Base-by-base conservation (phyloP, 53 echinoderm and acorn worm genomes). In the Paracentrotus lividus region DNA sequence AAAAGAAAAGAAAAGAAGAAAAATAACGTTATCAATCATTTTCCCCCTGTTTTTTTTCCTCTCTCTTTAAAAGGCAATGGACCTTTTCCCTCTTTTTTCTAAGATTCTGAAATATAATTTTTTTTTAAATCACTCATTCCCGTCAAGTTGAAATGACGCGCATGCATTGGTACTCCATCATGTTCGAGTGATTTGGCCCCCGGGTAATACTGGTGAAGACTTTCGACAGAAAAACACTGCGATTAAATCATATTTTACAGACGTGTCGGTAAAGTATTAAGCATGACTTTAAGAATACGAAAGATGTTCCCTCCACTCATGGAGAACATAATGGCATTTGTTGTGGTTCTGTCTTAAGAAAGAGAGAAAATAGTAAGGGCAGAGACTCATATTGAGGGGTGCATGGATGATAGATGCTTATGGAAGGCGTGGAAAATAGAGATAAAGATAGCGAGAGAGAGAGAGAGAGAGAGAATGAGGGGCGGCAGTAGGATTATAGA, bases 171-270 rank as follows among this genome's bases (percentile, higher is more conserved):
- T 76, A 21, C 15, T 40, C 27, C 76, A 76, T 76, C 42, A 42
- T 40, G 76, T 76, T 21, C 14, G 42, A 76, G 76, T 76, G 76
- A 76, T 76, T 76, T 76, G 1, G 76, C 76, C 38, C 7, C 38
- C 7, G 32, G 7, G 42, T 38, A 38, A 23, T 20, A 12, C 76
- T 76, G 14, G 21, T 42, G 76, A 76, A 76, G 42, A 42, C 76
- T 20, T 76, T 42, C 40, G 18, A 42, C 4, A 42, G 21, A 76
- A 76, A 76, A 42, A 20, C 76, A 76, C 76, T 23, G 3, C 38
- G 76, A 76, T 40, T 76, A 76, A 76, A 76, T 76, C 76, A 76
- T 76, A 42, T 76, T 76, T 76, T 23, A 42, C 76, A 76, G 40
- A 2, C 20, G 3, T 36, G 76, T 9, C 3, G 20, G 57, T 4